A percentile compares a stretch with the other conserved stretches of the same genome.
Conservation (phyloP, 2,113 vertebrate species). For the Nestor notabilis region DNA sequence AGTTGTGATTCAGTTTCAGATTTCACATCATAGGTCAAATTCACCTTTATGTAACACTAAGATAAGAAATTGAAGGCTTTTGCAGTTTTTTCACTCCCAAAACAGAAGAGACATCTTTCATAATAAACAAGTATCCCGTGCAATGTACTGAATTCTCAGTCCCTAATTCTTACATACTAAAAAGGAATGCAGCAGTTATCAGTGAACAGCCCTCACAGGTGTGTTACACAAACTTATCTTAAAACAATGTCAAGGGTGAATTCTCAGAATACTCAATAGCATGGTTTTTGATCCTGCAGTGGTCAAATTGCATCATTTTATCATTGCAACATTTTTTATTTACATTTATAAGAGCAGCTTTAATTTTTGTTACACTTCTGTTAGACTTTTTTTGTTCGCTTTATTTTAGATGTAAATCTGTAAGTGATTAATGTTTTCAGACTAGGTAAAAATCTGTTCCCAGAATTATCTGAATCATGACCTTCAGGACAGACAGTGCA, state of each 20-base stretch:
- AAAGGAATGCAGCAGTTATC: background rate
- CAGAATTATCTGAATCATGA: background rate
- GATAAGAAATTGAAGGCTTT: background rate
- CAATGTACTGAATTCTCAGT: background rate
- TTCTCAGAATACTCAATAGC: background rate
- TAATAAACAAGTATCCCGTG: background rate
- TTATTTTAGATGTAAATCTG: background rate
- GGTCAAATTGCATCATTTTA: background rate
- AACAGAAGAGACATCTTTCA: background rate
- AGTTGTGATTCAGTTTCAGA: background rate
- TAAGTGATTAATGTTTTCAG: background rate
- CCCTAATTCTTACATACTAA: background rate
- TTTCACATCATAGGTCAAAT: background rate
- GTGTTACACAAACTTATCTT: background rate
- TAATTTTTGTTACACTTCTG: background rate
- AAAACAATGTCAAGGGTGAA: background rate
- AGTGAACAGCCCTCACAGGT: background rate
- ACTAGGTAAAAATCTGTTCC: background rate
- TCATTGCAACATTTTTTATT: background rate
- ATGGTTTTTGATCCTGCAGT: background rate
- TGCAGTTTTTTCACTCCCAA: background rate
- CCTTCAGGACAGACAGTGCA: constrained; percentile 16
- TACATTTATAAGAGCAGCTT: background rate
- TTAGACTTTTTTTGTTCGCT: background rate
- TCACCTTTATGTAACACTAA: background rate